Evolutionary conservation across 2,797 vertebrate genomes (phyloP), one percentile per base, ranked within the genome.

Genomic region (Ispidina lecontei): DNA sequence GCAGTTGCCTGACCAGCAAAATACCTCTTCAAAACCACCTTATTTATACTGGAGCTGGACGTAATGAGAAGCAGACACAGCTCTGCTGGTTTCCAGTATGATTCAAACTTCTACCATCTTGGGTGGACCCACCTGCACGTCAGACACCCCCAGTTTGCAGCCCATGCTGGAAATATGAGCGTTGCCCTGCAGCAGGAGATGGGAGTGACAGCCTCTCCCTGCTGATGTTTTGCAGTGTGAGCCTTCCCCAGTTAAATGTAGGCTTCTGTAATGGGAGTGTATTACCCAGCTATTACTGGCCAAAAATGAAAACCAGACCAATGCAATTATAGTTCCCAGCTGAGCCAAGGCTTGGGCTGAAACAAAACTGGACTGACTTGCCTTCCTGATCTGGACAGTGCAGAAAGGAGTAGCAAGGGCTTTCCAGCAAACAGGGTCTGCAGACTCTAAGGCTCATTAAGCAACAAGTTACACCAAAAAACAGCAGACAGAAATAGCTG

Each of bases 151-250:
- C 52, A 13, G 41, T 14, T 9, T 49, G 56, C 17, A 39, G 3
- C 10, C 26, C 2, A 1, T 11, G 68, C 72, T 92, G 75, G 63
- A 46, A 18, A 21, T 33, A 15, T 29, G 29, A 56, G 84, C 29
- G 78, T 46, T 82, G 91, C 71, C 39, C 71, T 19, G 82, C 31
- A 54, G 76, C 58, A 22, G 83, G 73, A 67, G 44, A 3, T 13
- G 71, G 89, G 25, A 91, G 78, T 3, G 41, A 80, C 72, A 29
- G 78, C 72, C 78, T 44, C 84, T 90, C 49, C 84, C 82, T 3
- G 54, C 12, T 85, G 87, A 54, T 51, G 37, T 41, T 56, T 21
- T 12, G 16, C 39, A 12, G 10, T 9, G 4, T 18, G 82, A 23
- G n/a, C 75, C 60, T 52, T 84, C 64, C 82, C 16, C 0, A 0